phyloP scores from a whole-genome alignment of 2,113 vertebrate genomes.

The Oncorhynchus mykiss region DNA sequence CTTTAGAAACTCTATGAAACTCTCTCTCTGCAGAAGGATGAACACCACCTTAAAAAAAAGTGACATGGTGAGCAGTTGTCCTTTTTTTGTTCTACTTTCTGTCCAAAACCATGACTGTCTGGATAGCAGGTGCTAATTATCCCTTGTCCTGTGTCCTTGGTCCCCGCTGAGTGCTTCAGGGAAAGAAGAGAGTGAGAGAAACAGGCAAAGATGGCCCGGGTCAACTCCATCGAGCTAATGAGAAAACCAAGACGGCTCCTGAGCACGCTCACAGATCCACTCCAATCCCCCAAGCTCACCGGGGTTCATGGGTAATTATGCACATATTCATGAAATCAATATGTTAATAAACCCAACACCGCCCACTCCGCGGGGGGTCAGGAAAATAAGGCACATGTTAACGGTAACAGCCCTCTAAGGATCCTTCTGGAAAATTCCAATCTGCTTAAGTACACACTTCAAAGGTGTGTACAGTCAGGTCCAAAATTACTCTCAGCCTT shows the following conservation, averaged over 20 bases:
- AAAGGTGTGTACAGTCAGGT: neutral
- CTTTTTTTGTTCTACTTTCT: neutral
- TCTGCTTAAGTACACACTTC: neutral
- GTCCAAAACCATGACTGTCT: neutral
- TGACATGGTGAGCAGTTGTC: neutral
- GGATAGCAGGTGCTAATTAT: neutral
- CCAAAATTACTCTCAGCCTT: too few species aligned
- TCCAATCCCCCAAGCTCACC: conserved; percentile 3
- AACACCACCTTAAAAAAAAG: neutral
- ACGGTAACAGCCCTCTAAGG: neutral
- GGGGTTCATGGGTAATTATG: neutral
- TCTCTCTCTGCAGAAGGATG: neutral
- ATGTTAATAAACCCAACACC: conserved; percentile 20
- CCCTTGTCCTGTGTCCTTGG: neutral
- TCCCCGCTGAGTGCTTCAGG: neutral
- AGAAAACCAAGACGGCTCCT: neutral
- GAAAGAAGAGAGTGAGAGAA: neutral
- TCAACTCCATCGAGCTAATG: neutral
- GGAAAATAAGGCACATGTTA: neutral
- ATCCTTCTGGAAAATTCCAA: neutral
- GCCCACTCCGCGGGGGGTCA: conserved; percentile 13
- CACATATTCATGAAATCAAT: conserved; percentile 1
- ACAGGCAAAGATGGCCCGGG: neutral
- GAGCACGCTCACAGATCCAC: neutral
- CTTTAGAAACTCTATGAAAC: neutral